phyloP scores from a whole-genome alignment of 1,140 invertebrate genomes.

The Papilio helenus region DNA sequence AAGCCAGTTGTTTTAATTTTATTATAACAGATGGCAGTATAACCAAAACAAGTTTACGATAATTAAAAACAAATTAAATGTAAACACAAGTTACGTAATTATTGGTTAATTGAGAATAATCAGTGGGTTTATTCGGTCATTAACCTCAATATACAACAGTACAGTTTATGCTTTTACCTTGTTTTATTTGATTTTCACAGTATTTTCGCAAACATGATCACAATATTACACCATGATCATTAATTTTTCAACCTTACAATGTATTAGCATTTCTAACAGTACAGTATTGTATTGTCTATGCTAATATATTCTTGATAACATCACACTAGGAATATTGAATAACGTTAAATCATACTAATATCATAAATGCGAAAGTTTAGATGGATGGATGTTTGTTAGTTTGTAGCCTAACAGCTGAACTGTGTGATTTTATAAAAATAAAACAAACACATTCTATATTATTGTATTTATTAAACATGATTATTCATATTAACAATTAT shows the following conservation, averaged over 20 bases:
- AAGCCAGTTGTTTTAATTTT: not conserved
- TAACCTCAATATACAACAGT: not conserved
- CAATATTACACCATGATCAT: not conserved
- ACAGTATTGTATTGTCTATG: too few species aligned
- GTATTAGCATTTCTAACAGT: too few species aligned
- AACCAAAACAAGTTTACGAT: not conserved
- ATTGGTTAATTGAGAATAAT: too few species aligned
- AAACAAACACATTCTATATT: not conserved
- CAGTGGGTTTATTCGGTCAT: too few species aligned
- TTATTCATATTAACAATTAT: conserved; percentile 38
- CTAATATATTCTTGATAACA: not conserved
- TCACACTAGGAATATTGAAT: too few species aligned
- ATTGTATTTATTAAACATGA: conserved; percentile 24
- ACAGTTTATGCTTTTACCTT: not conserved
- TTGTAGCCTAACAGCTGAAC: too few species aligned
- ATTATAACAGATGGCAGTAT: not conserved
- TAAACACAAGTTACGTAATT: too few species aligned
- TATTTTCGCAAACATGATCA: not conserved
- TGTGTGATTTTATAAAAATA: not conserved
- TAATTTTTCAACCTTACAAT: not conserved
- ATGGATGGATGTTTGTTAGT: too few species aligned
- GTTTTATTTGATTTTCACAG: not conserved
- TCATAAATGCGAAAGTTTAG: too few species aligned
- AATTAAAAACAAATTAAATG: too few species aligned
- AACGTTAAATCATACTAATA: too few species aligned